These are phyloP conservation scores for Stegodyphus mimosarum DNA, from an alignment of 1,140 invertebrate genomes.

Conservation along the genomic window DNA sequence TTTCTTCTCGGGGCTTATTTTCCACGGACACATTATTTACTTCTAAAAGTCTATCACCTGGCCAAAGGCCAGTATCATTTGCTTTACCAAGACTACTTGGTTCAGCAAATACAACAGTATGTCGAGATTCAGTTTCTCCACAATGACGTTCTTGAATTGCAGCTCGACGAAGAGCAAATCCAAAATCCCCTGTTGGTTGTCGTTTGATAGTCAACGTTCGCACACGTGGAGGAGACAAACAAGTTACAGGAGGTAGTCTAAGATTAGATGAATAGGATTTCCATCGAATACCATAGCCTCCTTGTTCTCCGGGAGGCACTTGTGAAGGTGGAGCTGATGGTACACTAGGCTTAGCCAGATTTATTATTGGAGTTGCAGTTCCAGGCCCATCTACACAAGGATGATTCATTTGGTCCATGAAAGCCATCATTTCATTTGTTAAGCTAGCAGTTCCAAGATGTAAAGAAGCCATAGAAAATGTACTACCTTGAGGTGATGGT, in stretches of 20 bases:
- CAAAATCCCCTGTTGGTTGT: constrained; percentile 91
- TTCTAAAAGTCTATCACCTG: constrained; percentile 91
- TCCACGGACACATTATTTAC: constrained; percentile 89
- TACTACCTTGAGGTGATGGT: constrained; percentile 46
- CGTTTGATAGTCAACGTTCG: constrained; percentile 82
- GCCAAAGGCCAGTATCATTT: constrained; percentile 83
- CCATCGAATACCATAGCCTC: constrained; percentile 61
- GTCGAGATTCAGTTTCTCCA: constrained; percentile 69
- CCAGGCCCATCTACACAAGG: neutral
- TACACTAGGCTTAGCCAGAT: constrained; percentile 50
- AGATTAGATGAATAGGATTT: constrained; percentile 73
- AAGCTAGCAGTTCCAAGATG: constrained; percentile 43
- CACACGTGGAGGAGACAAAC: constrained; percentile 79
- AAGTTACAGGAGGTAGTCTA: constrained; percentile 81
- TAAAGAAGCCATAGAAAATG: constrained; percentile 42
- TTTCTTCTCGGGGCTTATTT: constrained; percentile 86
- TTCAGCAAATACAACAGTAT: constrained; percentile 90
- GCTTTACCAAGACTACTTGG: constrained; percentile 83
- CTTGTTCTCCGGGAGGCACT: constrained; percentile 56
- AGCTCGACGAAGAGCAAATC: constrained; percentile 90
- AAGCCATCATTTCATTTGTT: constrained; percentile 67
- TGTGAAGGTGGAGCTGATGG: constrained; percentile 56
- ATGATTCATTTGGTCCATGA: constrained; percentile 62
- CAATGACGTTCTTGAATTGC: constrained; percentile 74
- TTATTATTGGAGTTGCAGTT: neutral